Base-by-base conservation (phyloP, 2,113 vertebrate genomes). In the Ceratotherium simum region DNA sequence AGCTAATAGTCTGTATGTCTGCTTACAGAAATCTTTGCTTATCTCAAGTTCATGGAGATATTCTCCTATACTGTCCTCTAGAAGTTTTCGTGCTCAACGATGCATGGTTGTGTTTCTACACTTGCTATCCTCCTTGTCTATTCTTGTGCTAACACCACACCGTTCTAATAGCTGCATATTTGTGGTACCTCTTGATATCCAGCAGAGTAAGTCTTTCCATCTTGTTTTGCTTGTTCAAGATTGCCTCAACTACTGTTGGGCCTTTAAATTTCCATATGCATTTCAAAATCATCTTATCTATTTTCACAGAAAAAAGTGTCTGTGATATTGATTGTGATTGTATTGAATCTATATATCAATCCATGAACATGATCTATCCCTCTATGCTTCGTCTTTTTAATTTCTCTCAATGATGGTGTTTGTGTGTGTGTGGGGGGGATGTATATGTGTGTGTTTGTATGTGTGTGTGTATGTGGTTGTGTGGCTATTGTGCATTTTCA, bases 91-190 rank as follows among this genome's bases (percentile, higher is more conserved):
- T 48, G 8, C 18, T 67, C 17, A n/a, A 1, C 18, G 5, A 8
- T 12, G 31, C 78, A 6, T 3, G 8, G 2, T 5, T 54, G 33
- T 81, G 16, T 11, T 36, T 58, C 9, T 6, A 0, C 0, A 6
- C 46, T 33, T 9, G 3, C 58, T 67, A 13, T 25, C 7, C 33
- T n/a, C 18, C 3, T 29, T 39, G 56, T 17, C 51, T 72, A 7
- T 31, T 12, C 25, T 10, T 2, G 1, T 48, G 75, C 42, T 42
- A 42, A 42, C 31, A 21, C 14, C 13, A 16, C 51, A 16, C 51
- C 2, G 14, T 54, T 54, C 14, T 54, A 54, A 54, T 13, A 54
- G 51, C 51, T 54, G 13, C 14, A 1, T 13, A 17, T 39, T 36
- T 51, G n/a, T 1, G 16, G 0, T 3, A 33, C 21, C 33, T 78